Percentiles rank a stretch among this genome's conserved stretches.
phyloP scores from a whole-genome alignment of 2,888 invertebrate genomes.

The Tridacna crocea region DNA sequence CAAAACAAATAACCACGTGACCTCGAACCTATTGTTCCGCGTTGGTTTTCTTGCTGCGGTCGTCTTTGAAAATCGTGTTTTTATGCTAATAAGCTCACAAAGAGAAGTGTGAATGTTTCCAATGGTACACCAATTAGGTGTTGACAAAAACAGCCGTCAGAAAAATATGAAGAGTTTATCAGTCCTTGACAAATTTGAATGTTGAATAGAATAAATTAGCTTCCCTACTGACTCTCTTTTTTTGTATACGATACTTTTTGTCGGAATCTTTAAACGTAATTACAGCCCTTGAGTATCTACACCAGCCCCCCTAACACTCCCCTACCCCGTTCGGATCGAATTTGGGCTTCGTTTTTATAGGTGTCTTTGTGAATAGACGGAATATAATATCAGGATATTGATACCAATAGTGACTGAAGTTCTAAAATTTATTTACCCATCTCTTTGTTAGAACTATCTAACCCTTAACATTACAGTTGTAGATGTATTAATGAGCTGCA shows the following conservation, averaged over 20 bases:
- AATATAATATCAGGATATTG: too few relatives aligned
- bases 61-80: slow-evolving; percentile 24
- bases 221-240: not conserved
- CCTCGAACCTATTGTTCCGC: slow-evolving; percentile 9
- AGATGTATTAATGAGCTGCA: too few relatives aligned
- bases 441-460: too few relatives aligned
- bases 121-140: slow-evolving; percentile 3
- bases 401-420: too few relatives aligned
- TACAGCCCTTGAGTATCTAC: too few relatives aligned
- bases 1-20: slow-evolving; percentile 22
- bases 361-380: too few relatives aligned
- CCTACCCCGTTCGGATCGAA: too few relatives aligned
- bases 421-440: too few relatives aligned
- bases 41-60: slow-evolving; percentile 1
- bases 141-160: slow-evolving; percentile 16
- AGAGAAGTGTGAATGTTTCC: slow-evolving; percentile 4
- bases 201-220: slow-evolving; percentile 27
- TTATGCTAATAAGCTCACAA: slow-evolving; percentile 25
- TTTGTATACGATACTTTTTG: not conserved
- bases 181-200: slow-evolving; percentile 13
- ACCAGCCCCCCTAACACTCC: too few relatives aligned
- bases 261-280: not conserved
- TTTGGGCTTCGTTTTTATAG: too few relatives aligned
- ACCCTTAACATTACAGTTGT: too few relatives aligned
- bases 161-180: slow-evolving; percentile 23